A percentile compares a stretch with the other conserved stretches of the same genome.
Conservation (phyloP, 1,140 invertebrate genomes). For the Bombus affinis region DNA sequence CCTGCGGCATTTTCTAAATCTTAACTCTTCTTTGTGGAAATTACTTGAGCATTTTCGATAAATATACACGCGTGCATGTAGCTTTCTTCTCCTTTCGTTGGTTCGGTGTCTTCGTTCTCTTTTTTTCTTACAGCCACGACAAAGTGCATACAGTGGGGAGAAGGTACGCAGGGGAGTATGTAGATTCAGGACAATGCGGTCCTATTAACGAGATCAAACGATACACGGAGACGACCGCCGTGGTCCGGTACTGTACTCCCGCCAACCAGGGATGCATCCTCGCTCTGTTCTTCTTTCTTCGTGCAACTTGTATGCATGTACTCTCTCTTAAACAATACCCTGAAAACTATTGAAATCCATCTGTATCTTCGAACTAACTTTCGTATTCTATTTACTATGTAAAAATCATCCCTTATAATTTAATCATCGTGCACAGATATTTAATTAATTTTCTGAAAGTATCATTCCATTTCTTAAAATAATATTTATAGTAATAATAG, state of each 20-base stretch:
- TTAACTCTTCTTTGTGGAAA: constrained; percentile 39
- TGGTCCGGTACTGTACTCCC: constrained; percentile 69
- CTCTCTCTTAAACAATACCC: not conserved
- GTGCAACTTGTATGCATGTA: no score
- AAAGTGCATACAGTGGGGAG: constrained; percentile 57
- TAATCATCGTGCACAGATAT: not conserved
- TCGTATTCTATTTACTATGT: not conserved
- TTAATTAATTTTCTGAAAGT: not conserved
- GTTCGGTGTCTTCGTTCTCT: not conserved
- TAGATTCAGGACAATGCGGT: constrained; percentile 77
- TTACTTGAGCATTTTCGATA: constrained; percentile 38
- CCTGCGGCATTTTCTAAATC: not conserved
- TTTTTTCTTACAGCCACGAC: constrained; percentile 50
- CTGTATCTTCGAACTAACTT: not conserved
- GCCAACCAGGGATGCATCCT: constrained; percentile 69
- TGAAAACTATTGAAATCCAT: not conserved
- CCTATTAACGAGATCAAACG: constrained; percentile 79
- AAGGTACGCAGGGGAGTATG: constrained; percentile 70
- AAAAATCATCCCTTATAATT: not conserved
- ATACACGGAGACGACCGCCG: constrained; percentile 75
- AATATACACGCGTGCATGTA: constrained; percentile 39
- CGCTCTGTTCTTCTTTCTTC: constrained; percentile 12
- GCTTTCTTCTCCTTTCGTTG: constrained; percentile 8
- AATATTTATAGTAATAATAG: no score
- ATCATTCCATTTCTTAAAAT: no score